These are phyloP conservation scores for Crax fasciolata DNA, from an alignment of 2,797 vertebrate genomes.

Conservation along the genomic window DNA sequence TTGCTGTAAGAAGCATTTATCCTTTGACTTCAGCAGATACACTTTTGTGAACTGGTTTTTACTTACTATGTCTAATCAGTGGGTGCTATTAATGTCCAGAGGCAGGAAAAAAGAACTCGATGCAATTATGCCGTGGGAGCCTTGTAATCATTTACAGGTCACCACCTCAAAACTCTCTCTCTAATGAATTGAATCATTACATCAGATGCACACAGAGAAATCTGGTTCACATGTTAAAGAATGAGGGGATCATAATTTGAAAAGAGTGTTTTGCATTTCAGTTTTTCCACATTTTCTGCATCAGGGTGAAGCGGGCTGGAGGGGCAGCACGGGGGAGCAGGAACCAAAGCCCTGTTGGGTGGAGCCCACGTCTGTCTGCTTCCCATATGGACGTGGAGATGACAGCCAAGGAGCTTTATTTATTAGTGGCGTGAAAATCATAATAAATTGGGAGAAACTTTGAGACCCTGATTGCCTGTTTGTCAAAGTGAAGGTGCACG, in stretches of 20 bases:
- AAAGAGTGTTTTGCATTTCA: not conserved
- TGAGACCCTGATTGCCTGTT: fast-evolving
- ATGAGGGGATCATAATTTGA: fast-evolving
- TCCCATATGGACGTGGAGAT: fast-evolving
- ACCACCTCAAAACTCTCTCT: slow-evolving; percentile 15
- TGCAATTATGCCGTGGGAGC: slow-evolving; percentile 18
- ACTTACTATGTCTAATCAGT: slow-evolving; percentile 30
- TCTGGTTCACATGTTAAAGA: fast-evolving
- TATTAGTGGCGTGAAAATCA: not conserved
- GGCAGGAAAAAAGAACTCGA: slow-evolving; percentile 41
- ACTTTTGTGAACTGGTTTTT: not conserved
- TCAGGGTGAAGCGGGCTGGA: fast-evolving
- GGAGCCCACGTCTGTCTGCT: not conserved
- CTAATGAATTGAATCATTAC: not conserved
- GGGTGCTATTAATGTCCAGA: slow-evolving; percentile 45
- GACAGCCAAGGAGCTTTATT: not conserved
- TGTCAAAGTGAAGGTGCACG: not conserved
- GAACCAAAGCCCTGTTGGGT: not conserved
- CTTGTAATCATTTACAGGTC: slow-evolving; percentile 43
- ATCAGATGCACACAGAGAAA: not conserved
- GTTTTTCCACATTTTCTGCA: fast-evolving
- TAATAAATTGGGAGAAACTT: fast-evolving
- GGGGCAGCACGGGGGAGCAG: fast-evolving
- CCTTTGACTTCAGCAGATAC: not conserved
- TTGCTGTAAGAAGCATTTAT: not conserved